These are phyloP conservation scores for Sitta carolinensis DNA, from an alignment of 2,797 vertebrate genomes.

Conservation along the genomic window DNA sequence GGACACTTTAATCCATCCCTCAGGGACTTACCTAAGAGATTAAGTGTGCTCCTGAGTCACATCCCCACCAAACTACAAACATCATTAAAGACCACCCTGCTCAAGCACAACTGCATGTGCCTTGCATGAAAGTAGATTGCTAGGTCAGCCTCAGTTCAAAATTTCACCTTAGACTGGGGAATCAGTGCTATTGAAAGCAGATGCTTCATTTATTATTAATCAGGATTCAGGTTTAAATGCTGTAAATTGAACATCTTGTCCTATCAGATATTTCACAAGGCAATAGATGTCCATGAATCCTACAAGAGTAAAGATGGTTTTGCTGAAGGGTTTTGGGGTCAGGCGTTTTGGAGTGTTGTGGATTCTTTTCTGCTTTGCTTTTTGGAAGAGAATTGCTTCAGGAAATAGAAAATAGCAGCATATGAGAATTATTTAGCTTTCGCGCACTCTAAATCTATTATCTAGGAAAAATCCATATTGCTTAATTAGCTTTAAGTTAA, in stretches of 20 bases:
- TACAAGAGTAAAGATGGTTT: neutral
- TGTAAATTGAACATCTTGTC: neutral
- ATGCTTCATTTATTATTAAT: neutral
- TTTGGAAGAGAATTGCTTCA: neutral
- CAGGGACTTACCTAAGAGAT: neutral
- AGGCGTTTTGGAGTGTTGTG: fast-evolving
- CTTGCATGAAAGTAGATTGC: neutral
- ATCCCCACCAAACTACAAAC: neutral
- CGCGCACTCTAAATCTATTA: neutral
- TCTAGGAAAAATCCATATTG: neutral
- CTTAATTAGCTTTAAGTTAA: neutral
- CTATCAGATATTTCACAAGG: neutral
- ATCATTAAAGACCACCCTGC: neutral
- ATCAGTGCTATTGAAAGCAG: neutral
- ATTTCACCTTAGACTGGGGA: neutral
- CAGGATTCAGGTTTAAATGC: neutral
- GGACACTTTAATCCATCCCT: neutral
- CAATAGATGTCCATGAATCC: neutral
- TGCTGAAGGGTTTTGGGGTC: neutral
- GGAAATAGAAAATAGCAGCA: neutral
- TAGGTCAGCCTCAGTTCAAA: neutral
- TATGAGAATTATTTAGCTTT: neutral
- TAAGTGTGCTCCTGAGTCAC: neutral
- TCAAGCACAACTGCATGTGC: fast-evolving
- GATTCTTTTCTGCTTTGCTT: neutral